A percentile compares a stretch with the other conserved stretches of the same genome.
Evolutionary conservation across 2,888 invertebrate genomes (phyloP).

Genomic region (Agrotis ipsilon): DNA sequence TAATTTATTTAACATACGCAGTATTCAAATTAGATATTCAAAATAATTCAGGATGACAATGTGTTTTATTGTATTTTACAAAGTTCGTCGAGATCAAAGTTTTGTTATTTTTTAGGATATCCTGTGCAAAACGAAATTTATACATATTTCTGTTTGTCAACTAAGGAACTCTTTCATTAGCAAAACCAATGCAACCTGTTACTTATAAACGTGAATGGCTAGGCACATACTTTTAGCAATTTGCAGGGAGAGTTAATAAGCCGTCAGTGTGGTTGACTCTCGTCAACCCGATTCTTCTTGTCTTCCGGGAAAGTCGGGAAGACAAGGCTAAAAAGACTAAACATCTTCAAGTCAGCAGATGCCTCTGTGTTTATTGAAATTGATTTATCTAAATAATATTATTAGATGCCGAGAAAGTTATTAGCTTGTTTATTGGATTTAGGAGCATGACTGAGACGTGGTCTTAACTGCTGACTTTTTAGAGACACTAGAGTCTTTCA

Average conservation of each 20-base stretch:
- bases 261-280: not conserved
- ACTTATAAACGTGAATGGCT: not conserved
- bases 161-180: not conserved
- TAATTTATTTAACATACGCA: conserved; percentile 33
- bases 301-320: no score
- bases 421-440: no score
- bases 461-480: no score
- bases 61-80: conserved; percentile 12
- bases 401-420: not conserved
- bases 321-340: not conserved
- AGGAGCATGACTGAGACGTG: no score
- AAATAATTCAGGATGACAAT: conserved; percentile 11
- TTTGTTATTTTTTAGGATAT: conserved; percentile 32
- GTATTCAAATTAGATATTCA: conserved; percentile 26
- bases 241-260: not conserved
- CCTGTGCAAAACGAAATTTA: conserved; percentile 2
- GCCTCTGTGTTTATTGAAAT: not conserved
- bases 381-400: not conserved
- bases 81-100: conserved; percentile 25
- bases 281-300: no score
- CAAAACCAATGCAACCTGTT: not conserved
- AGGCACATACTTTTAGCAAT: not conserved
- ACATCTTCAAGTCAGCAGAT: not conserved
- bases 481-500: no score
- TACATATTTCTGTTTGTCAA: conserved; percentile 2